Percentiles rank a stretch among this genome's conserved stretches.
phyloP scores from a whole-genome alignment of 1,140 invertebrate genomes.

The Caenorhabditis tropicalis region DNA sequence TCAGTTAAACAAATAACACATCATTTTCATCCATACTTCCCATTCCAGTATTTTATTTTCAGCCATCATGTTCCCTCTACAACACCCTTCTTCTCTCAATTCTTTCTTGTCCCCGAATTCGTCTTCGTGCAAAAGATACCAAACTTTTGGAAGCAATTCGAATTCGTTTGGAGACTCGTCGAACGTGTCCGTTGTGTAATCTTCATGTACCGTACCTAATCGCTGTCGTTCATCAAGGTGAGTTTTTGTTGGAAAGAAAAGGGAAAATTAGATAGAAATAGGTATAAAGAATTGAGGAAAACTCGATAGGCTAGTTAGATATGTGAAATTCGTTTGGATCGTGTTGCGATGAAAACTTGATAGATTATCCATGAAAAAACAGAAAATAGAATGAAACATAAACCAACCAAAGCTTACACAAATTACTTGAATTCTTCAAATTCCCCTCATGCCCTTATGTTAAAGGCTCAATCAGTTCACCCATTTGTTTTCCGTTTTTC shows the following conservation, averaged over 20 bases:
- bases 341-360: too few relatives aligned
- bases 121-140: constrained; percentile 43
- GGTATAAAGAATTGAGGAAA: background rate
- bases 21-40: background rate
- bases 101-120: constrained; percentile 15
- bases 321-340: background rate
- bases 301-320: background rate
- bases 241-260: background rate
- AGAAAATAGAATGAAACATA: background rate
- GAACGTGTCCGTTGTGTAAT: constrained; percentile 29
- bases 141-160: constrained; percentile 42
- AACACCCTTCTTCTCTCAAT: constrained; percentile 38
- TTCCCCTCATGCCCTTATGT: too few relatives aligned
- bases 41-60: background rate
- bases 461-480: background rate
- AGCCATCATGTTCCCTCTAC: constrained; percentile 46
- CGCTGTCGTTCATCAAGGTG: constrained; percentile 47
- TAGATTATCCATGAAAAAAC: too few relatives aligned
- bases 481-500: background rate
- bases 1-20: too few relatives aligned
- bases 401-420: background rate
- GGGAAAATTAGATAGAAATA: background rate
- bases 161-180: constrained; percentile 20
- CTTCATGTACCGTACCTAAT: constrained; percentile 47
- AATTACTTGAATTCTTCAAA: too few relatives aligned